Conservation (phyloP, 2,888 invertebrate genomes). For the Cylindroiulus punctatus region DNA sequence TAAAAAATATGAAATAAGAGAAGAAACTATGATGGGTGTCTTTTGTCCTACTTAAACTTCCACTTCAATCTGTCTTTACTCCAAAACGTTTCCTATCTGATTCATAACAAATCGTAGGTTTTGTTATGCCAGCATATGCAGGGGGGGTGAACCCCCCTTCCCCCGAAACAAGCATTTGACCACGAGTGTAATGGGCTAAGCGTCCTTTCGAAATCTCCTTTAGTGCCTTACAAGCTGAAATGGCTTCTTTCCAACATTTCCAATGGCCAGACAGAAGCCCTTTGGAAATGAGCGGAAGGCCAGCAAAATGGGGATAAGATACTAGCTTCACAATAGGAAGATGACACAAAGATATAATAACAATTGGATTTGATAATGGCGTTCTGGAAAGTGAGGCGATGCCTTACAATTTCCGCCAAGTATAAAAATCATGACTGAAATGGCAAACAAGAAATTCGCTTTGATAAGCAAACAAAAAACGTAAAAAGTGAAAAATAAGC, state of each 20-base stretch:
- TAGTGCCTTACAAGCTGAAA: not conserved
- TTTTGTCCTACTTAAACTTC: slow-evolving; percentile 18
- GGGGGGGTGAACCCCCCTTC: too few species aligned
- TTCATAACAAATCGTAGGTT: not conserved
- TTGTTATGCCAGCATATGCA: not conserved
- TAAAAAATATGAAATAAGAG: not conserved
- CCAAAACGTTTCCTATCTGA: slow-evolving; percentile 3
- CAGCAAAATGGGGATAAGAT: not conserved
- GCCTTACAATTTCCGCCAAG: not conserved
- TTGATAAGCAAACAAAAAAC: not conserved
- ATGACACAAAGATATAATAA: not conserved
- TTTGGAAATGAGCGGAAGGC: slow-evolving; percentile 9
- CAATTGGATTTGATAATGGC: slow-evolving; percentile 1
- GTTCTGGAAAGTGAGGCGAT: not conserved
- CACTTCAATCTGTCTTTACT: slow-evolving; percentile 18
- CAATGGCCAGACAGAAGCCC: not conserved
- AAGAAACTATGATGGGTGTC: slow-evolving; percentile 8
- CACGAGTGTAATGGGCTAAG: not conserved
- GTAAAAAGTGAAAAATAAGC: not conserved
- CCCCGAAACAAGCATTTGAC: not conserved
- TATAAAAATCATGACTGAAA: not conserved
- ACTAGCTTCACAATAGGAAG: not conserved
- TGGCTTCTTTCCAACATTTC: not conserved
- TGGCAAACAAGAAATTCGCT: not conserved
- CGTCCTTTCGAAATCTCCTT: not conserved